Evolutionary conservation across 2,888 invertebrate species (phyloP).

Genomic region (Oasisia sp.): DNA sequence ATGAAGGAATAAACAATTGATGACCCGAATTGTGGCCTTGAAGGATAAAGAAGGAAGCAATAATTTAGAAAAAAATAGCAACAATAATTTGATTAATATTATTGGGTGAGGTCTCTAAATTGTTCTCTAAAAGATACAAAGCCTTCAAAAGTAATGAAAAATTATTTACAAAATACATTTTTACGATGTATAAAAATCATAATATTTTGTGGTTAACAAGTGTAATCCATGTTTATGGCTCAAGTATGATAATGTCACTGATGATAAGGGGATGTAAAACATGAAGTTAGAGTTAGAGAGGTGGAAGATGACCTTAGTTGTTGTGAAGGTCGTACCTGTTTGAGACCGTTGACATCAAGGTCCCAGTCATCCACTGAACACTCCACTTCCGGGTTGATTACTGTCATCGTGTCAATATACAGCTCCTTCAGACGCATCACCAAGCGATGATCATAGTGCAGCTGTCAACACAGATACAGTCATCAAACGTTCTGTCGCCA

Average conservation of each 20-base stretch:
- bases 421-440: conserved; percentile 55
- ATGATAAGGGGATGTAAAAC: background rate
- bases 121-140: background rate
- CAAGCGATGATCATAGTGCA: conserved; percentile 53
- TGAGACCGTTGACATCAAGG: conserved; percentile 37
- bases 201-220: background rate
- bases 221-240: background rate
- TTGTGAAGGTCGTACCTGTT: conserved; percentile 47
- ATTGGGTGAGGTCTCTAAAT: background rate
- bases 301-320: background rate
- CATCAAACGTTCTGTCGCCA: background rate
- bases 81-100: background rate
- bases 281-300: background rate
- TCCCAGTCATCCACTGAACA: conserved; percentile 33
- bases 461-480: conserved; percentile 41
- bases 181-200: background rate
- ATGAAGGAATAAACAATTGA: too few relatives aligned
- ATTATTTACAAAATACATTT: background rate
- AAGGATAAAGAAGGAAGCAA: background rate
- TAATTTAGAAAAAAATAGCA: background rate
- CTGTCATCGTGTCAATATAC: conserved; percentile 48
- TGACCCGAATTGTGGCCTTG: too few relatives aligned
- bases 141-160: background rate
- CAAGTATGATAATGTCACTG: background rate
- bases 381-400: conserved; percentile 48